A percentile compares a stretch with the other conserved stretches of the same genome.
These are phyloP conservation scores for Drosophila equinoxialis DNA, from an alignment of 1,140 invertebrate species.

Conservation along the genomic window DNA sequence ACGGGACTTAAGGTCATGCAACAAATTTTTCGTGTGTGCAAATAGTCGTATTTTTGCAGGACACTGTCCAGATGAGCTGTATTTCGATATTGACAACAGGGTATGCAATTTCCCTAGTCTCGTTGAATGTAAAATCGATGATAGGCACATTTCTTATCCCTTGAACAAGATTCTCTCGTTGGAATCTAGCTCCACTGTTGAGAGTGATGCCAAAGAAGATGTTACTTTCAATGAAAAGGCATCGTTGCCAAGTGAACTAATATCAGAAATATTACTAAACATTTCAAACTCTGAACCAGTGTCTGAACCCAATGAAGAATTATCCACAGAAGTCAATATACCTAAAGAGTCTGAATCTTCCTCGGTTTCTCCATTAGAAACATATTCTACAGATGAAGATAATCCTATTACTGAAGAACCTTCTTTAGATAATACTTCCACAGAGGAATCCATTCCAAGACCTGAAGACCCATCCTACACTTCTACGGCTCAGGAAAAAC, in stretches of 20 bases:
- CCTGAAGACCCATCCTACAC: neutral
- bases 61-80: slow-evolving; percentile 25
- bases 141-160: neutral
- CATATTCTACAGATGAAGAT: neutral
- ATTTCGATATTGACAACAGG: slow-evolving; percentile 33
- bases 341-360: neutral
- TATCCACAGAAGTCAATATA: neutral
- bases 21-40: slow-evolving; percentile 40
- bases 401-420: neutral
- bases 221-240: neutral
- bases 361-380: neutral
- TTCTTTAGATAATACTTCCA: neutral
- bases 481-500: neutral
- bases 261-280: neutral
- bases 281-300: neutral
- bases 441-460: neutral
- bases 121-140: slow-evolving; percentile 19
- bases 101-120: slow-evolving; percentile 35
- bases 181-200: neutral
- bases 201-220: neutral
- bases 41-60: slow-evolving; percentile 23
- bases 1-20: slow-evolving; percentile 28
- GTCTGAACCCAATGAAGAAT: neutral
- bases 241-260: neutral
- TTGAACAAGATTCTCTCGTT: neutral